A percentile compares a stretch with the other conserved stretches of the same genome.
Conservation (phyloP, 2,797 vertebrate species). For the Notamacropus eugenii region DNA sequence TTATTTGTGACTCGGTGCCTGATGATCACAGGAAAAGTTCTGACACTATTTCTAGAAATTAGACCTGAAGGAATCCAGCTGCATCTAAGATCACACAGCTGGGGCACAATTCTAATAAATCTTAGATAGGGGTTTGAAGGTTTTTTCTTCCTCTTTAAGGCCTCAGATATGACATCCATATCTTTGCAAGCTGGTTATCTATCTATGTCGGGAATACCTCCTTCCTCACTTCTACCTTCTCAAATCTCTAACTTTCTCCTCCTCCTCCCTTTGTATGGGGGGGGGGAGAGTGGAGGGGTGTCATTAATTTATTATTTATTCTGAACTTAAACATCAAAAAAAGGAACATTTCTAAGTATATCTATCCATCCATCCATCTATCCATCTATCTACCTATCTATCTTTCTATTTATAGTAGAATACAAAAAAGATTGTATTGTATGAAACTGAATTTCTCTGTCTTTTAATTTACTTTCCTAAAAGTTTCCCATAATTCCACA, state of each 20-base stretch:
- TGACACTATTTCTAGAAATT: slow-evolving; percentile 31
- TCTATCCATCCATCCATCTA: too few species aligned
- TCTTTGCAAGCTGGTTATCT: neutral
- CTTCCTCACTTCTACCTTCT: neutral
- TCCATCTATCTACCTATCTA: too few species aligned
- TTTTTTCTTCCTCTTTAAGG: neutral
- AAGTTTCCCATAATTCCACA: neutral
- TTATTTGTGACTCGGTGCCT: slow-evolving; percentile 13
- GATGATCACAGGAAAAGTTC: slow-evolving; percentile 27
- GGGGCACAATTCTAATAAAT: neutral
- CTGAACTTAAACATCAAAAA: neutral
- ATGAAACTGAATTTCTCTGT: neutral
- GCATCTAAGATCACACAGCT: neutral
- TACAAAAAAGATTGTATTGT: neutral
- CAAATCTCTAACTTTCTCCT: neutral
- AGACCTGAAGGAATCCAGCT: slow-evolving; percentile 26
- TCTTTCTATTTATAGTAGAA: neutral
- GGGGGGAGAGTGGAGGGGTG: neutral
- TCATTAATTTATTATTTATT: neutral
- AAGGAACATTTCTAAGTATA: neutral
- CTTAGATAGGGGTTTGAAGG: neutral
- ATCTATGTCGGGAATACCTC: neutral
- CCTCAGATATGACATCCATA: neutral
- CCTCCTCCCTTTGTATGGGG: neutral
- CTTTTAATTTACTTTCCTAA: neutral